Evolutionary conservation across 64 coral and sea anemone genomes (phyloP), one percentile per base, ranked within the genome.

Genomic region (Acropora yongei): DNA sequence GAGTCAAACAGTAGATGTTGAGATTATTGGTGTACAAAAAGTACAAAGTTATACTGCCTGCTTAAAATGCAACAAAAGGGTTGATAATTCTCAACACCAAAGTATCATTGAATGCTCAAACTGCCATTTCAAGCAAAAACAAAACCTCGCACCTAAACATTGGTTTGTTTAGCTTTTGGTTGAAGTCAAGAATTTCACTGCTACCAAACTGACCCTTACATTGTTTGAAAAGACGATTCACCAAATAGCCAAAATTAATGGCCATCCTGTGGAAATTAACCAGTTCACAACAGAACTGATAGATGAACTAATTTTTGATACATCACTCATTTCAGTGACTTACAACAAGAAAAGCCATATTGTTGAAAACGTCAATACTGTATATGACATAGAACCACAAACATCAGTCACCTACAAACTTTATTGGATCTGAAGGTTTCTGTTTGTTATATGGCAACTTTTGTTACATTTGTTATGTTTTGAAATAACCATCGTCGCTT

Each of bases 61-160:
- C 80, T 61, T 11, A 30, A 92, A 92, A 74, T 92, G 90, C 72
- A 76, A 45, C 45, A 92, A 77, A 57, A 85, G 76, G 63, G 49
- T 91, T 85, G 82, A 86, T 68, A 66, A 66, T 66, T 13, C 83
- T 20, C 65, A 69, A 12, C 65, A 71, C 18, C 83, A 49, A 18
- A 42, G 63, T 49, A 68, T 86, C 43, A 86, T 72, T 72, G 58
- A 86, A 72, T 86, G 83, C 65, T 18, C 66, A 1, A 63, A 86
- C 14, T 86, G 65, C 42, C 58, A 72, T 72, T 86, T 86, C 45
- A 86, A 86, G 68, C 58, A 68, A 69, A 86, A 69, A 45, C 39
- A 86, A 86, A 44, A 72, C 57, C 61, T 66, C 61, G 2, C 61
- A 17, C 61, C 61, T 66, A 66, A 0, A 49, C 83, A 86, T 46